These are phyloP conservation scores for Amyelois transitella DNA, from an alignment of 1,140 invertebrate genomes.

Conservation along the genomic window DNA sequence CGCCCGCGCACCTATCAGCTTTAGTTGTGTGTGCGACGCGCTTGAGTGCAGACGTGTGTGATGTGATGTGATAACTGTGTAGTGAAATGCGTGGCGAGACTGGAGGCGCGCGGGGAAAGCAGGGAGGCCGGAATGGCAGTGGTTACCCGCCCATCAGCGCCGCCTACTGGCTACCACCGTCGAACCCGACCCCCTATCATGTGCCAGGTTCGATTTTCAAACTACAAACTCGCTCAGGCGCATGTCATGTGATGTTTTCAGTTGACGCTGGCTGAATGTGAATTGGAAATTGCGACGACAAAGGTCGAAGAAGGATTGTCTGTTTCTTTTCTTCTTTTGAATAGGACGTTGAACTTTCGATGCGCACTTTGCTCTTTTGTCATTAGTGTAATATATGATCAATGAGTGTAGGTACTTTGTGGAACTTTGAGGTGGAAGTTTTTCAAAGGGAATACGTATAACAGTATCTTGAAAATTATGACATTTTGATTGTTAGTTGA, in stretches of 20 bases:
- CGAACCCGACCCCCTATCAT: slow-evolving; percentile 83
- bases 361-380: not conserved
- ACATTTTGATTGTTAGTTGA: too few species aligned
- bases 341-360: not conserved
- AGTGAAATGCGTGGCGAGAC: slow-evolving; percentile 66
- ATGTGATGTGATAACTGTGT: slow-evolving; percentile 28
- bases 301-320: not conserved
- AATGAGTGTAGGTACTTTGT: too few species aligned
- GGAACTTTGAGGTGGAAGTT: too few species aligned
- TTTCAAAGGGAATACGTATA: too few species aligned
- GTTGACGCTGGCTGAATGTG: too few species aligned
- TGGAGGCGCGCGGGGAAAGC: slow-evolving; percentile 60
- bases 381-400: too few species aligned
- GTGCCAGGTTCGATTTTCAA: slow-evolving; percentile 78
- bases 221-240: not conserved
- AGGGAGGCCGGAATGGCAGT: slow-evolving; percentile 45
- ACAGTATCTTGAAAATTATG: too few species aligned
- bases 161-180: slow-evolving; percentile 85
- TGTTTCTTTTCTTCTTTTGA: not conserved
- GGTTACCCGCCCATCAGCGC: slow-evolving; percentile 85
- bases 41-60: slow-evolving; percentile 59
- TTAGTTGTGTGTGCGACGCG: slow-evolving; percentile 59
- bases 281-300: not conserved
- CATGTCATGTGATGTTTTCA: not conserved
- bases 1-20: slow-evolving; percentile 54